Conservation (phyloP, 2,888 invertebrate species). For the Agonopterix arenella region DNA sequence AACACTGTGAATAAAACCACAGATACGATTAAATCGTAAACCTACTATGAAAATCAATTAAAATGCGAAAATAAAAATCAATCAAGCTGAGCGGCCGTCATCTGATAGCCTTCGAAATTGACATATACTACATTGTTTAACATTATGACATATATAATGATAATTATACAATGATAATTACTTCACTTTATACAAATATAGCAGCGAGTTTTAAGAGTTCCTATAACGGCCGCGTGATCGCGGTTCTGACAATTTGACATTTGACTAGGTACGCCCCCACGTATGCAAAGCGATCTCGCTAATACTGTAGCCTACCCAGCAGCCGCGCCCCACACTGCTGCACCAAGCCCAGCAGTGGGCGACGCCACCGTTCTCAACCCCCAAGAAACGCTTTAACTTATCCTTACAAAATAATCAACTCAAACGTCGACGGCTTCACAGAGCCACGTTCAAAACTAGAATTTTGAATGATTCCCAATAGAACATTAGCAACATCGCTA, state of each 20-base stretch:
- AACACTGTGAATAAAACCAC: background rate
- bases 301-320: constrained; percentile 38
- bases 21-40: background rate
- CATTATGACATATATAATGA: constrained; percentile 71
- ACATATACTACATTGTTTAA: constrained; percentile 66
- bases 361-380: constrained; percentile 12
- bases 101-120: constrained; percentile 75
- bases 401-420: constrained; percentile 59
- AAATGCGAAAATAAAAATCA: constrained; percentile 17
- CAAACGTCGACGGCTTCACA: constrained; percentile 29
- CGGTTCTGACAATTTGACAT: constrained; percentile 73
- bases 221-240: constrained; percentile 78
- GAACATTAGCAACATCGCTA: constrained; percentile 20
- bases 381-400: constrained; percentile 41
- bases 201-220: constrained; percentile 87
- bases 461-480: constrained; percentile 49
- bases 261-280: constrained; percentile 73
- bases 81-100: constrained; percentile 34
- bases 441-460: constrained; percentile 39
- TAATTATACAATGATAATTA: constrained; percentile 72
- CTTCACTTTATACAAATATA: constrained; percentile 82
- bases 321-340: constrained; percentile 19
- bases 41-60: background rate
- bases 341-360: constrained; percentile 14
- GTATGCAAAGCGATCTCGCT: constrained; percentile 45